Evolutionary conservation across 2,113 vertebrate species (phyloP).

Genomic region (Neolamprologus falcicula): DNA sequence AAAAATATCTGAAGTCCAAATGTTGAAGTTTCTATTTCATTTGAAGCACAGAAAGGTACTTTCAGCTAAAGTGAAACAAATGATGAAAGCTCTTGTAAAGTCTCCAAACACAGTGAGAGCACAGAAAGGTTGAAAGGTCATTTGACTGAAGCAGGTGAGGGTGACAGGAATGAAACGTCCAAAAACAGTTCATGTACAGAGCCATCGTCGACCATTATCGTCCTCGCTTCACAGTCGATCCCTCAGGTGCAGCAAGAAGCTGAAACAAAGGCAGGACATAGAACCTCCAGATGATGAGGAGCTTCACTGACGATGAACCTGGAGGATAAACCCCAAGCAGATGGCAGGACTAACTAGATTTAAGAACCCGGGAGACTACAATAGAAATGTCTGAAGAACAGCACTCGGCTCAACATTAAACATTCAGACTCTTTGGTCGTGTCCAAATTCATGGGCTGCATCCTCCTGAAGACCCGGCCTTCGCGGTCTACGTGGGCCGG

Average conservation of each 20-base stretch:
- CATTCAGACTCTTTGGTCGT: background rate
- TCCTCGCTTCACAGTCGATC: background rate
- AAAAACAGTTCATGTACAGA: accelerated
- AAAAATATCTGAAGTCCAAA: background rate
- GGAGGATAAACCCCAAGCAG: background rate
- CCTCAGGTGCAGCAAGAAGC: background rate
- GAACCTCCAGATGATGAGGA: background rate
- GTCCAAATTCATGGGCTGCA: too few relatives aligned
- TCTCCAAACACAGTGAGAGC: background rate
- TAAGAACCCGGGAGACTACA: background rate
- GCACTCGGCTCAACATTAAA: background rate
- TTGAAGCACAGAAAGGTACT: accelerated
- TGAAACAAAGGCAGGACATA: background rate
- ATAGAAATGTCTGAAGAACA: accelerated
- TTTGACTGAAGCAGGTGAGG: accelerated
- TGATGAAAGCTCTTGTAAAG: background rate
- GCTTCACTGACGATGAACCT: background rate
- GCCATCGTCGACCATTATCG: accelerated
- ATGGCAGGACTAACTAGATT: background rate
- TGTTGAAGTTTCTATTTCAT: background rate
- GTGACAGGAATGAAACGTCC: background rate
- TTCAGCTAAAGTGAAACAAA: background rate
- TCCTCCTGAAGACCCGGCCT: accelerated
- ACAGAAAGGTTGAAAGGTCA: background rate
- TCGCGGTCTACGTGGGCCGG: accelerated